phyloP scores from a whole-genome alignment of 2,888 invertebrate genomes.

The Patella caerulea region DNA sequence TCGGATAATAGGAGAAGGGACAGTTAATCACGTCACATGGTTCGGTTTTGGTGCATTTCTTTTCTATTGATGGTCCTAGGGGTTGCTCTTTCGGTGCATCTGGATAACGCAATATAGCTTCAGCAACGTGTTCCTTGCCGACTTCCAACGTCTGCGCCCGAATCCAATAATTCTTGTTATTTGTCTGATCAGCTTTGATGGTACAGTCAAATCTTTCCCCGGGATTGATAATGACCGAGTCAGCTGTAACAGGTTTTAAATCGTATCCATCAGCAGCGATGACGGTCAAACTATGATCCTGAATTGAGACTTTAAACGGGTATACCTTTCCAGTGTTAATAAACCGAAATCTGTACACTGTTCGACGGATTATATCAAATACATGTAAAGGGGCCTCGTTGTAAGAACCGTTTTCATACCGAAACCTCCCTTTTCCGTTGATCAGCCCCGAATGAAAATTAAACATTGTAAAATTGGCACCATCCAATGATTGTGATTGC shows the following conservation, averaged over 20 bases:
- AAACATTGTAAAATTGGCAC: constrained; percentile 22
- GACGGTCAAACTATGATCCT: constrained; percentile 37
- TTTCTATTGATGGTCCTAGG: background rate
- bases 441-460: constrained; percentile 46
- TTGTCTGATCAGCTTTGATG: background rate
- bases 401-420: constrained; percentile 15
- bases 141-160: background rate
- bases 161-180: background rate
- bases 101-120: constrained; percentile 27
- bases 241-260: constrained; percentile 28
- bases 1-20: constrained; percentile 41
- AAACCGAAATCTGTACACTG: constrained; percentile 37
- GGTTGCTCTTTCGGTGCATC: constrained; percentile 15
- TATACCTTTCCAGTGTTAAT: constrained; percentile 39
- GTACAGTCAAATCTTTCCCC: background rate
- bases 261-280: constrained; percentile 42
- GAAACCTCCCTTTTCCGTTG: constrained; percentile 53
- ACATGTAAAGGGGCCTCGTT: background rate
- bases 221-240: background rate
- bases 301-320: constrained; percentile 36
- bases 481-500: constrained; percentile 18
- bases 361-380: background rate
- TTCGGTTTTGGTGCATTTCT: constrained; percentile 34
- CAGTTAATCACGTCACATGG: constrained; percentile 49
- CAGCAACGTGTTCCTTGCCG: background rate